phyloP scores from a whole-genome alignment of 1,140 invertebrate genomes.

The Drosophila kepulauana region DNA sequence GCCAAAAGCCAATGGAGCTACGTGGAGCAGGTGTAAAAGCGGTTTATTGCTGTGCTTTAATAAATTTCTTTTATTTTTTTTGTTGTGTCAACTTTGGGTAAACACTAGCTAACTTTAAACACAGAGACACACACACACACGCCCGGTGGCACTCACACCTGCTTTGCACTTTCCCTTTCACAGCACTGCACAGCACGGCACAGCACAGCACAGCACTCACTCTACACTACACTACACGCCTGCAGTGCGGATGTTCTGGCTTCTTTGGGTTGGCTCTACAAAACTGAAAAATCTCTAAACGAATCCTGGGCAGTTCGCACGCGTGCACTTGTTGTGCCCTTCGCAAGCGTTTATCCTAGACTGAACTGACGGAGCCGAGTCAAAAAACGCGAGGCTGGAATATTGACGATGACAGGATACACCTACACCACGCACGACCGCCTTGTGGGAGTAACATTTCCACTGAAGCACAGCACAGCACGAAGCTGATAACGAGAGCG shows the following conservation, averaged over 20 bases:
- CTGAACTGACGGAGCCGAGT: constrained; percentile 67
- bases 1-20: constrained; percentile 36
- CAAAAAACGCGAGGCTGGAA: constrained; percentile 62
- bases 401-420: constrained; percentile 47
- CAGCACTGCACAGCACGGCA: constrained; percentile 11
- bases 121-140: background rate
- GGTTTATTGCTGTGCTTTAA: constrained; percentile 12
- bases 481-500: constrained; percentile 37
- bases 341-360: constrained; percentile 85
- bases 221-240: constrained; percentile 44
- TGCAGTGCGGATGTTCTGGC: constrained; percentile 21
- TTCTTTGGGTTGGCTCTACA: constrained; percentile 25
- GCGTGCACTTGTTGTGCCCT: constrained; percentile 85
- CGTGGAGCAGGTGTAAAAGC: constrained; percentile 44
- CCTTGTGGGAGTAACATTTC: constrained; percentile 60
- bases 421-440: constrained; percentile 53
- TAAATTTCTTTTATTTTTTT: background rate
- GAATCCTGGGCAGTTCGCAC: constrained; percentile 59
- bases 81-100: constrained; percentile 2
- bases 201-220: constrained; percentile 27
- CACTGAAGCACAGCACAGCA: constrained; percentile 30
- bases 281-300: constrained; percentile 28
- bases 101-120: constrained; percentile 12
- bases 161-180: constrained; percentile 44
- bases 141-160: constrained; percentile 5